Percentiles rank a stretch among this genome's conserved stretches.
phyloP scores from a whole-genome alignment of 2,113 vertebrate genomes.

The Grammomys surdaster region DNA sequence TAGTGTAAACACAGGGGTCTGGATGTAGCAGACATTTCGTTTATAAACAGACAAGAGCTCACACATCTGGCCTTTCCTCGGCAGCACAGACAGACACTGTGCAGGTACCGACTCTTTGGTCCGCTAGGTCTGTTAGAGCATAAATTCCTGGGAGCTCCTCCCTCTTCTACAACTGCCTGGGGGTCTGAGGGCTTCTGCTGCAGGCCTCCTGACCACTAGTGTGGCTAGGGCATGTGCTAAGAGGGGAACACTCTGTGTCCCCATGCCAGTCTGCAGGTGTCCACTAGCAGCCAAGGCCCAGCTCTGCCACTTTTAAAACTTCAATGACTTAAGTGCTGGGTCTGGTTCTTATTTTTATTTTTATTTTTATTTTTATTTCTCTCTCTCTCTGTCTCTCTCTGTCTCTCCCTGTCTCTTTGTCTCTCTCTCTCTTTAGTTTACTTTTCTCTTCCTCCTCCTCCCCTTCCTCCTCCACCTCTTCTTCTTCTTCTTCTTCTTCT shows the following conservation, averaged over 20 bases:
- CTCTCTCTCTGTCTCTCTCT: neutral
- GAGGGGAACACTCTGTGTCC: neutral
- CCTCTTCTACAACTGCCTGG: neutral
- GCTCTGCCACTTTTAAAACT: neutral
- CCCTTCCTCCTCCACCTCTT: too few species aligned
- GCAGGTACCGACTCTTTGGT: slow-evolving; percentile 71
- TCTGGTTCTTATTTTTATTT: neutral
- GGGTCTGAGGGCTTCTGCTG: neutral
- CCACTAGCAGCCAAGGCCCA: fast-evolving
- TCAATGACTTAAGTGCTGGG: neutral
- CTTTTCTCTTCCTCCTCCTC: too few species aligned
- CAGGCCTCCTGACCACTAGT: neutral
- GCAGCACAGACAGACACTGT: slow-evolving; percentile 22
- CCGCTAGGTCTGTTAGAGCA: neutral
- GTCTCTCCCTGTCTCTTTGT: too few species aligned
- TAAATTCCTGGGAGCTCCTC: slow-evolving; percentile 19
- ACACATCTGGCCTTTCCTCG: slow-evolving; percentile 69
- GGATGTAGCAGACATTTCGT: slow-evolving; percentile 66
- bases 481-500: too few species aligned
- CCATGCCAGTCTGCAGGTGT: too few species aligned
- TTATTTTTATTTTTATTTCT: too few species aligned
- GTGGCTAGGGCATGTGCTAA: neutral
- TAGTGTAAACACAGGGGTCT: slow-evolving; percentile 63
- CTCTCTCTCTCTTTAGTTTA: fast-evolving
- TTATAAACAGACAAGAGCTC: slow-evolving; percentile 80